Evolutionary conservation across 2,113 vertebrate species (phyloP), one percentile per base, ranked within the genome.

Genomic region (Crocuta crocuta): DNA sequence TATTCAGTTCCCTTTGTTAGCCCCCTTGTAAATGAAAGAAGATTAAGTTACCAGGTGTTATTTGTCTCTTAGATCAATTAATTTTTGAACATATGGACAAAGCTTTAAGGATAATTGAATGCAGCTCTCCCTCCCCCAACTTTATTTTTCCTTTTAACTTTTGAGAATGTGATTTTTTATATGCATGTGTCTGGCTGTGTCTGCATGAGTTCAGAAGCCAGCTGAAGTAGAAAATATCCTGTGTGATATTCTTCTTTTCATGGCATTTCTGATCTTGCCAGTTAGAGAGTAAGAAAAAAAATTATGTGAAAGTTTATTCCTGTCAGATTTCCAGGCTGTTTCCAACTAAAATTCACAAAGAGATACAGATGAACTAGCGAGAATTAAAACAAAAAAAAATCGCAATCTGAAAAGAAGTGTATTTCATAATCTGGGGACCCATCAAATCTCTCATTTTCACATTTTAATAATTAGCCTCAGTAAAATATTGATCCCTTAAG

Each of bases 181-280:
- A n/a, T 66, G 45, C 21, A n/a, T 5, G 45, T 11, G 0, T 33
- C 2, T 63, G 73, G 85, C 8, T 4, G 15, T 91, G 26, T 63
- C 80, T 76, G n/a, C 35, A 7, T 2, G n/a, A 71, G 31, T 71
- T 93, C 48, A 95, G 76, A 92, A 85, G 87, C 8, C 53, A 89
- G 88, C 68, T 58, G 76, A 89, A 86, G 21, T 11, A 71, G 91
- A 84, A 84, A 48, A 84, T 70, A 83, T 10, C n/a, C 63, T 83
- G 68, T 84, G 79, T 0, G 3, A 45, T 90, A 80, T 24, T 92
- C 63, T 83, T 81, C 50, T 97, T 84, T 55, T 71, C 83, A 43
- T 88, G 92, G 39, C 70, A 95, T 97, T 97, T 98, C 71, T 95
- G 74, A 85, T 98, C 82, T 96, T 97, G 83, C 96, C 97, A 97